These are phyloP conservation scores for Chrysogorgia sp. DNA, from an alignment of 92 coral and sea anemone genomes.

Conservation along the genomic window DNA sequence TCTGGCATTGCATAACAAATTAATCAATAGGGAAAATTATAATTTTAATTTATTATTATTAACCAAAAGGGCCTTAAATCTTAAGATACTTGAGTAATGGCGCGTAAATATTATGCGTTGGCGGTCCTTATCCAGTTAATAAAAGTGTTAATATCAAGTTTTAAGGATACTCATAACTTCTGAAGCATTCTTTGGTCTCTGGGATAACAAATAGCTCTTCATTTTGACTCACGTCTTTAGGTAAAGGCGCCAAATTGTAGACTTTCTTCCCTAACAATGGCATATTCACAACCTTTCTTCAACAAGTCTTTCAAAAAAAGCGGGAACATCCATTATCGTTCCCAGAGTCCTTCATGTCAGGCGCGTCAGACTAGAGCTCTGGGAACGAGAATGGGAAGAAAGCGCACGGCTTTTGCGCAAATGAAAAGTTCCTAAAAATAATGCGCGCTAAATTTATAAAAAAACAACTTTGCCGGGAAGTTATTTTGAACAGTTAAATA, in stretches of 20 bases:
- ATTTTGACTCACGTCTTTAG: slow-evolving; percentile 69
- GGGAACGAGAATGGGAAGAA: neutral
- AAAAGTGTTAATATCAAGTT: neutral
- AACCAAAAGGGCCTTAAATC: no score
- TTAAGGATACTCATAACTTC: slow-evolving; percentile 92
- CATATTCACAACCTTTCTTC: slow-evolving; percentile 55
- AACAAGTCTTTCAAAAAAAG: slow-evolving; percentile 79
- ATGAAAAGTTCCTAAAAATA: no score
- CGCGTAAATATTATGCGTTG: no score
- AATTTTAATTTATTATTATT: no score
- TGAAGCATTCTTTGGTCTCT: slow-evolving; percentile 88
- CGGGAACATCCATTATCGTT: slow-evolving; percentile 68
- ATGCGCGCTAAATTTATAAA: slow-evolving; percentile 1
- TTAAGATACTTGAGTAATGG: no score
- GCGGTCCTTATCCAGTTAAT: neutral
- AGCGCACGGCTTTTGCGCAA: neutral
- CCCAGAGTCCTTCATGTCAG: neutral
- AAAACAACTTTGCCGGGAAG: no score
- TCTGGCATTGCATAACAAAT: no score
- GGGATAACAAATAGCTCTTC: slow-evolving; percentile 89
- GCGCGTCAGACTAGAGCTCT: neutral
- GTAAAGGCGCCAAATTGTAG: slow-evolving; percentile 63
- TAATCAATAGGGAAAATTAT: no score
- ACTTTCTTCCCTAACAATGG: slow-evolving; percentile 80
- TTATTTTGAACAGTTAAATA: no score